These are phyloP conservation scores for Stratiolaelaps scimitus DNA, from an alignment of 1,140 invertebrate species.

Conservation along the genomic window DNA sequence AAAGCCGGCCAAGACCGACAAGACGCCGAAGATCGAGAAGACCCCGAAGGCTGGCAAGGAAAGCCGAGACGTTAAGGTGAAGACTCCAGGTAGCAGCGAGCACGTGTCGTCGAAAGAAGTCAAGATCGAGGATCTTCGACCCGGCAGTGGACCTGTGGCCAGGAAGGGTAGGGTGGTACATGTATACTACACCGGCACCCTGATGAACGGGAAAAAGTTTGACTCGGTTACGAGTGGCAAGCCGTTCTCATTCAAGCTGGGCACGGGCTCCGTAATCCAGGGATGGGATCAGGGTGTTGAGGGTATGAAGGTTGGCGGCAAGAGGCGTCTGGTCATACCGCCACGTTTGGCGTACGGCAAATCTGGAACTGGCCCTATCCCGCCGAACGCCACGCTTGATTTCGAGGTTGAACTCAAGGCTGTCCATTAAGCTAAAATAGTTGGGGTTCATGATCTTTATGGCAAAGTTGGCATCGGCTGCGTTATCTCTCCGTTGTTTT, in stretches of 20 bases:
- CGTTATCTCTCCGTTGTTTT: too few relatives aligned
- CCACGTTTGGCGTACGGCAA: slow-evolving; percentile 60
- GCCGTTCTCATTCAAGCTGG: slow-evolving; percentile 66
- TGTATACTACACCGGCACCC: slow-evolving; percentile 6
- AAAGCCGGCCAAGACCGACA: not conserved
- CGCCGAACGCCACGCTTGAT: slow-evolving; percentile 37
- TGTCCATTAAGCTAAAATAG: not conserved
- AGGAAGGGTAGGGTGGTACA: slow-evolving; percentile 56
- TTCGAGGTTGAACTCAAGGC: slow-evolving; percentile 39
- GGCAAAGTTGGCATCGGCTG: too few relatives aligned
- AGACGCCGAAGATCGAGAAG: not conserved
- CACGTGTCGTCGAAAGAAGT: slow-evolving; percentile 46
- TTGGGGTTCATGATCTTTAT: too few relatives aligned
- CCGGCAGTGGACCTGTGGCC: slow-evolving; percentile 59
- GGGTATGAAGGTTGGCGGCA: slow-evolving; percentile 85
- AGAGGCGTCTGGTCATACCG: slow-evolving; percentile 66
- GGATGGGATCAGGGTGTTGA: slow-evolving; percentile 75
- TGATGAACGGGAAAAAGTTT: slow-evolving; percentile 43
- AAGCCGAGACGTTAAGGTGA: not conserved
- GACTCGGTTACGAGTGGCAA: slow-evolving; percentile 45
- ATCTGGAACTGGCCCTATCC: not conserved
- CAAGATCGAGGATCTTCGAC: slow-evolving; percentile 57
- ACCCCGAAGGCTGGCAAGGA: not conserved
- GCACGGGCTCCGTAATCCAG: slow-evolving; percentile 69
- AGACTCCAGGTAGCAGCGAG: not conserved